A percentile compares a stretch with the other conserved stretches of the same genome.
Evolutionary conservation across 2,888 invertebrate species (phyloP).

Genomic region (Acanthoscelides obtectus): DNA sequence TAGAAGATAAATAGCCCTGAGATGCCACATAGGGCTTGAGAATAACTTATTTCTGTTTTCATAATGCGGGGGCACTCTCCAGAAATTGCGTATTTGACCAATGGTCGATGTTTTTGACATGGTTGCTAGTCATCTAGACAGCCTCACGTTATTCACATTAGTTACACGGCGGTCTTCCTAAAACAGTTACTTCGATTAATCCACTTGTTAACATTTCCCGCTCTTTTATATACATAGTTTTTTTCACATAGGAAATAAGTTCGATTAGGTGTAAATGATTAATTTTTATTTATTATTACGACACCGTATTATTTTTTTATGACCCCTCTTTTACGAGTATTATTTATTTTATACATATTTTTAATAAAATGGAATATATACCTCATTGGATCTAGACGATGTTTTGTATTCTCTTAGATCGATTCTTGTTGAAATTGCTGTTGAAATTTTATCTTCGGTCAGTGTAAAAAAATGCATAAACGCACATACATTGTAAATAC

Average conservation of each 20-base stretch:
- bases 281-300: neutral
- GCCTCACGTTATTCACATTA: no score
- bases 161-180: no score
- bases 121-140: no score
- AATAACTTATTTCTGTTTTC: no score
- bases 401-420: conserved; percentile 23
- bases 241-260: neutral
- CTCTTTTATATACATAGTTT: neutral
- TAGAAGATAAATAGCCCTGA: no score
- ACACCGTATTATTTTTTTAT: neutral
- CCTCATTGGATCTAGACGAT: conserved; percentile 18
- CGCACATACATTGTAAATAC: neutral
- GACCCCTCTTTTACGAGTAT: neutral
- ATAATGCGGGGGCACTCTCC: no score
- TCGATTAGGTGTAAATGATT: neutral
- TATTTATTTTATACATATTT: neutral
- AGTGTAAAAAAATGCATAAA: neutral
- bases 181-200: no score
- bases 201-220: no score
- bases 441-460: conserved; percentile 27
- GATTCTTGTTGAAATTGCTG: conserved; percentile 32
- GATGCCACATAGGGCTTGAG: no score
- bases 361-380: conserved; percentile 11
- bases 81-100: no score
- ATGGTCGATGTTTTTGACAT: no score